Evolutionary conservation across 1,140 invertebrate genomes (phyloP), one percentile per base, ranked within the genome.

Genomic region (Drosophila repletoides): DNA sequence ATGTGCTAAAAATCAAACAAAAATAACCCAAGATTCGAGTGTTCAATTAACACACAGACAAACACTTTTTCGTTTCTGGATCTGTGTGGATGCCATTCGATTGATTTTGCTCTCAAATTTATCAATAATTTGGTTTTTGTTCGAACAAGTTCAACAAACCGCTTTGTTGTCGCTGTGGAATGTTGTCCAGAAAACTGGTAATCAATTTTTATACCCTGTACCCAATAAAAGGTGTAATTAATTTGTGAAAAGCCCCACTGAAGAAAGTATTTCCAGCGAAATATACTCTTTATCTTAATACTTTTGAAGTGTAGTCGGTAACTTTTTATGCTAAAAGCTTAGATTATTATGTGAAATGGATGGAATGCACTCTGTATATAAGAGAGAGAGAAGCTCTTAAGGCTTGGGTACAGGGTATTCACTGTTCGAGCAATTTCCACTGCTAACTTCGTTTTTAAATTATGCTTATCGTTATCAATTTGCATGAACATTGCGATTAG

Each of bases 141-240:
- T n/a, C n/a, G n/a, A n/a, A 53, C 68, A 76, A 69, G 76, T 81
- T 81, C 77, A 81, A 83, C 69, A 76, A 81, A 79, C 65, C 68
- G 65, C 76, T 77, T 41, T 51, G 58, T 26, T 43, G 21, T 17
- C 28, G 28, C 61, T 40, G 45, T 10, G 77, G 80, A 84, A 84
- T 83, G 79, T 55, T 67, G 77, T 33, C 5, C 56, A 29, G 51
- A 52, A 74, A 79, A 79, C 71, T 66, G 71, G 59, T 61, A 55
- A 75, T 81, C 65, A 28, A 59, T n/a, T n/a, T n/a, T n/a, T n/a
- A n/a, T n/a, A n/a, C n/a, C n/a, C n/a, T n/a, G n/a, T n/a, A n/a
- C n/a, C n/a, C n/a, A n/a, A n/a, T n/a, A n/a, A n/a, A n/a, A n/a
- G n/a, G n/a, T n/a, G n/a, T n/a, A n/a, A n/a, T n/a, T n/a, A n/a